Conservation (phyloP, 2,797 vertebrate genomes). For the Pempheris klunzingeri region DNA sequence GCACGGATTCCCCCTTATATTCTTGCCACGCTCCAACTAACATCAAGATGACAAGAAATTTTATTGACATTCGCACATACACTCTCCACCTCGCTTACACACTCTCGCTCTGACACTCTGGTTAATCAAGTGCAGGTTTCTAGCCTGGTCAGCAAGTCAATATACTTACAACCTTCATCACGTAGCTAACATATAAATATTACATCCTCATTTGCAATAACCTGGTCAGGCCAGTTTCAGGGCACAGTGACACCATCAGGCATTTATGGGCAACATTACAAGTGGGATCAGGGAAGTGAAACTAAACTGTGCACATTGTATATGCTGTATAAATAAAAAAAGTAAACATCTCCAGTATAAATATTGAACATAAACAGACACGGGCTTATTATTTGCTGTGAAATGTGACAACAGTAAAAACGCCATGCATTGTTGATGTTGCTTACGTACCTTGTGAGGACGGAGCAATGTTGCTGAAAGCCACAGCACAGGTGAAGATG, state of each 20-base stretch:
- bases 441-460: conserved; percentile 81
- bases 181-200: conserved; percentile 73
- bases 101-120: conserved; percentile 47
- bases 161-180: conserved; percentile 73
- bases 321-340: background rate
- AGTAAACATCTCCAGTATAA: background rate
- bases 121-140: conserved; percentile 77
- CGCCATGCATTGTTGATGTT: background rate
- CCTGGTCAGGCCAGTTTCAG: conserved; percentile 51
- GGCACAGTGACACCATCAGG: conserved; percentile 33
- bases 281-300: conserved; percentile 36
- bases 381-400: background rate
- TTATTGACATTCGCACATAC: conserved; percentile 77
- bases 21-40: conserved; percentile 63
- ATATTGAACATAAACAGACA: conserved; percentile 3
- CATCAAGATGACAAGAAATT: conserved; percentile 75
- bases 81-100: conserved; percentile 30
- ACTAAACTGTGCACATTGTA: background rate
- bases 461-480: conserved; percentile 79
- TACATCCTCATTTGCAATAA: conserved; percentile 76
- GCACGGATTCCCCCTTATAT: conserved; percentile 75
- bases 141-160: conserved; percentile 77
- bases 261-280: conserved; percentile 32
- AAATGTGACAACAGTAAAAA: background rate
- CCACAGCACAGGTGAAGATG: conserved; percentile 78